A percentile compares a stretch with the other conserved stretches of the same genome.
Evolutionary conservation across 2,797 vertebrate genomes (phyloP).

Genomic region (Sylvia borin): DNA sequence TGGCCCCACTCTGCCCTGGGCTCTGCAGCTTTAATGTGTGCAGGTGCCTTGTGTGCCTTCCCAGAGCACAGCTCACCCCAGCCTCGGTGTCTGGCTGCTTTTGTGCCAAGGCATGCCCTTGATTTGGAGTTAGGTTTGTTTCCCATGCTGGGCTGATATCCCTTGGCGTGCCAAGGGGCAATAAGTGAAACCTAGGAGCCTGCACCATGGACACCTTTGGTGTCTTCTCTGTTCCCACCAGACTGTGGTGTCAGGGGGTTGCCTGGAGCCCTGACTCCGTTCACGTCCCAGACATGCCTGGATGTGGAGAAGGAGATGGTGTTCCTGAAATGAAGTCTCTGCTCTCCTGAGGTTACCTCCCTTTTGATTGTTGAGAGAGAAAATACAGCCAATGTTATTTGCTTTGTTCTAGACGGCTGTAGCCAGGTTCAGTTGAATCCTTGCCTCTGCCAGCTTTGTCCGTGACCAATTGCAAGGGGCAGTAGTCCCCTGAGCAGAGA

Average conservation of each 20-base stretch:
- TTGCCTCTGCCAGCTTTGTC: background rate
- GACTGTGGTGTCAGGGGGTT: background rate
- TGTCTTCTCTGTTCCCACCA: background rate
- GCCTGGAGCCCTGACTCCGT: background rate
- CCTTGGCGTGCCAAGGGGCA: background rate
- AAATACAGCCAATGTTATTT: background rate
- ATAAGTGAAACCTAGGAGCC: background rate
- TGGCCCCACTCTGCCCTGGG: rapidly evolving
- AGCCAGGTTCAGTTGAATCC: background rate
- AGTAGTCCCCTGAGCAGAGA: background rate
- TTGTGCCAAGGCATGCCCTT: background rate
- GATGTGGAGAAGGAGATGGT: background rate
- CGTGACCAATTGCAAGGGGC: background rate
- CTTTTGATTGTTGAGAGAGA: background rate
- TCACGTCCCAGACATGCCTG: background rate
- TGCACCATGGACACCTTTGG: background rate
- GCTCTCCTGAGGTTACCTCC: background rate
- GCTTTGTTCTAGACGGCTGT: background rate
- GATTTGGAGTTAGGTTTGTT: background rate
- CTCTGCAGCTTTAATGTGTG: background rate
- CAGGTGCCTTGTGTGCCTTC: background rate
- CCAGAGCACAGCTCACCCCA: background rate
- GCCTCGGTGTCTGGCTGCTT: background rate
- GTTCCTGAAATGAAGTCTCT: background rate
- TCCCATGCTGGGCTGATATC: background rate